Evolutionary conservation across 1,140 invertebrate genomes (phyloP).

Genomic region (Eupeodes corollae): DNA sequence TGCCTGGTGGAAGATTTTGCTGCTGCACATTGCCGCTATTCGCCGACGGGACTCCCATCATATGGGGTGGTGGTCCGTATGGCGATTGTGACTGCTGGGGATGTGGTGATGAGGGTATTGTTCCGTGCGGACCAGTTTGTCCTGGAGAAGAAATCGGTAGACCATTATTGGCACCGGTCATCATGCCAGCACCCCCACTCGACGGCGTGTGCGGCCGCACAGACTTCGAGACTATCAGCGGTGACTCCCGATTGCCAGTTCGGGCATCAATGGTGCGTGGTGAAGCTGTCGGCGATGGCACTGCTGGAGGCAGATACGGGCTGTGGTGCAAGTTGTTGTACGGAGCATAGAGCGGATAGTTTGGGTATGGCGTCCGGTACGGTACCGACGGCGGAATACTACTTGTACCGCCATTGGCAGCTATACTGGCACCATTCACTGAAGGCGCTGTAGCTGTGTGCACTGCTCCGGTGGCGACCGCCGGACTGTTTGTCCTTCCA

Average conservation of each 20-base stretch:
- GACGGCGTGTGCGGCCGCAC: conserved; percentile 38
- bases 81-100: background rate
- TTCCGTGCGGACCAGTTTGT: background rate
- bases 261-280: conserved; percentile 49
- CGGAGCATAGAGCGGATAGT: conserved; percentile 54
- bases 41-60: background rate
- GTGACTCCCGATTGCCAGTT: conserved; percentile 39
- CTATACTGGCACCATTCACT: conserved; percentile 21
- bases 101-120: background rate
- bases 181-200: conserved; percentile 10
- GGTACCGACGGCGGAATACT: conserved; percentile 48
- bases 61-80: background rate
- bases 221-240: conserved; percentile 39
- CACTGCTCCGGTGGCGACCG: conserved; percentile 39
- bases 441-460: conserved; percentile 39
- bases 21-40: background rate
- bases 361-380: conserved; percentile 50
- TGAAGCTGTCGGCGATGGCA: conserved; percentile 50
- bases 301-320: conserved; percentile 47
- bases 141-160: background rate
- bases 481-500: conserved; percentile 32
- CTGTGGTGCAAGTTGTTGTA: conserved; percentile 58
- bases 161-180: conserved; percentile 5
- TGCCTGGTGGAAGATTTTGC: background rate
- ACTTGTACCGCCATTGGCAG: conserved; percentile 38